Evolutionary conservation across 1,140 invertebrate genomes (phyloP).

Genomic region (Proctacanthus coquilletti): DNA sequence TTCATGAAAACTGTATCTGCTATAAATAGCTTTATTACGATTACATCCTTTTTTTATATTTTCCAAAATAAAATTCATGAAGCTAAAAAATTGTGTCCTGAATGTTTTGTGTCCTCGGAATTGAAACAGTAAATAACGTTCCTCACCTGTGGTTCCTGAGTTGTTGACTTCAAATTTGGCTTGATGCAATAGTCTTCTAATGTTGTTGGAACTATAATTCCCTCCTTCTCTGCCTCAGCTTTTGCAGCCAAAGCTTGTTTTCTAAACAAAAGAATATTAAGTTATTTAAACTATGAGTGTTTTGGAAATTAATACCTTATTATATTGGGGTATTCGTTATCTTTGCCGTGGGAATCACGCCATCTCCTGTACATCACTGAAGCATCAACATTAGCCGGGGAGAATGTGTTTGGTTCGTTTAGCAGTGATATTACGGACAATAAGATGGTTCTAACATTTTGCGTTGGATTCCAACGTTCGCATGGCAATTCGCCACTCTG

Average conservation of each 20-base stretch:
- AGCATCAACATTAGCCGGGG: conserved; percentile 98
- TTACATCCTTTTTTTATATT: too few relatives aligned
- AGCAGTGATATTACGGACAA: conserved; percentile 96
- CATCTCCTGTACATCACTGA: conserved; percentile 98
- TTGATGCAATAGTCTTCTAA: conserved; percentile 97
- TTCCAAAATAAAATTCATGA: background rate
- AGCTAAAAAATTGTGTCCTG: background rate
- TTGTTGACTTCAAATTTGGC: conserved; percentile 63
- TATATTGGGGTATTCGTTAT: conserved; percentile 99
- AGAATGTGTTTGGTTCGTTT: conserved; percentile 99
- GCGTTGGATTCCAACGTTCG: conserved; percentile 99
- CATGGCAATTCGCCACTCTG: conserved; percentile 95
- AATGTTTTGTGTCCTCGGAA: background rate
- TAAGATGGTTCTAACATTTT: conserved; percentile 95
- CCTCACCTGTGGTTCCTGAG: conserved; percentile 45
- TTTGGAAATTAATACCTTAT: too few relatives aligned
- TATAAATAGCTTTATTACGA: too few relatives aligned
- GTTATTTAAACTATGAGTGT: too few relatives aligned
- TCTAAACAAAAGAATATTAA: conserved; percentile 36
- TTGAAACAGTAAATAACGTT: too few relatives aligned
- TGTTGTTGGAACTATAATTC: conserved; percentile 90
- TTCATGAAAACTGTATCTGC: too few relatives aligned
- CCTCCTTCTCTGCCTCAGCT: conserved; percentile 89
- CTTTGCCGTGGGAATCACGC: conserved; percentile 94
- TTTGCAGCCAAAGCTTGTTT: conserved; percentile 93